A percentile compares a stretch with the other conserved stretches of the same genome.
Evolutionary conservation across 1,140 invertebrate genomes (phyloP).

Genomic region (Euwallacea fornicatus): DNA sequence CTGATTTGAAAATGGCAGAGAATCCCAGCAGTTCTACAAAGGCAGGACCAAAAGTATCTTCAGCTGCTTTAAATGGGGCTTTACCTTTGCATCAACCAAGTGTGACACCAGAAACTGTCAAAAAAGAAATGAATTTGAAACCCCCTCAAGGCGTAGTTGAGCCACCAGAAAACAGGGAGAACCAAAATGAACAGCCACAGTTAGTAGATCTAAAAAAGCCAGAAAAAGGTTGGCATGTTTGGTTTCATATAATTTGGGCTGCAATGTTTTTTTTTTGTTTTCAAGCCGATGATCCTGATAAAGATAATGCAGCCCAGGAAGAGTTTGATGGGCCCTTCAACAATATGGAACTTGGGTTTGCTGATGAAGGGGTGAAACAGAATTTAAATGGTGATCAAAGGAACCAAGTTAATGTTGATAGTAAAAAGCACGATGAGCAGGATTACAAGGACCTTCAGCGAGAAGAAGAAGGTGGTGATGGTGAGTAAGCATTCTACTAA

Average conservation of each 20-base stretch:
- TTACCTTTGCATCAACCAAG: slow-evolving; percentile 42
- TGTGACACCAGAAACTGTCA: slow-evolving; percentile 42
- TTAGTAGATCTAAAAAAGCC: slow-evolving; percentile 28
- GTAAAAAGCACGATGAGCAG: slow-evolving; percentile 35
- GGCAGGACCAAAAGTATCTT: slow-evolving; percentile 35
- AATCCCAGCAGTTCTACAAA: slow-evolving; percentile 39
- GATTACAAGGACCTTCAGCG: slow-evolving; percentile 42
- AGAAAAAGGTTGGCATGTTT: not conserved
- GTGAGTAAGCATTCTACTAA: not conserved
- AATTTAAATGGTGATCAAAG: slow-evolving; percentile 34
- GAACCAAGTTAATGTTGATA: slow-evolving; percentile 36
- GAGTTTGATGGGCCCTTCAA: slow-evolving; percentile 43
- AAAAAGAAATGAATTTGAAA: slow-evolving; percentile 29
- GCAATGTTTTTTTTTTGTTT: slow-evolving; percentile 25
- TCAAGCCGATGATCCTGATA: slow-evolving; percentile 42
- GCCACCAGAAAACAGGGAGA: slow-evolving; percentile 41
- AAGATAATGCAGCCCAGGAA: slow-evolving; percentile 49
- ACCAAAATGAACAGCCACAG: slow-evolving; percentile 44
- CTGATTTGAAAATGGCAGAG: slow-evolving; percentile 25
- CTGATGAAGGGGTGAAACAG: slow-evolving; percentile 32
- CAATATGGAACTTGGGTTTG: slow-evolving; percentile 35
- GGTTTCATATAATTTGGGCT: not conserved
- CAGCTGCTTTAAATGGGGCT: slow-evolving; percentile 38
- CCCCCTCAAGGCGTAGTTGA: slow-evolving; percentile 47
- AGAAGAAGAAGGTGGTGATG: slow-evolving; percentile 40